phyloP scores from a whole-genome alignment of 2,797 vertebrate species.

The Falco cherrug region DNA sequence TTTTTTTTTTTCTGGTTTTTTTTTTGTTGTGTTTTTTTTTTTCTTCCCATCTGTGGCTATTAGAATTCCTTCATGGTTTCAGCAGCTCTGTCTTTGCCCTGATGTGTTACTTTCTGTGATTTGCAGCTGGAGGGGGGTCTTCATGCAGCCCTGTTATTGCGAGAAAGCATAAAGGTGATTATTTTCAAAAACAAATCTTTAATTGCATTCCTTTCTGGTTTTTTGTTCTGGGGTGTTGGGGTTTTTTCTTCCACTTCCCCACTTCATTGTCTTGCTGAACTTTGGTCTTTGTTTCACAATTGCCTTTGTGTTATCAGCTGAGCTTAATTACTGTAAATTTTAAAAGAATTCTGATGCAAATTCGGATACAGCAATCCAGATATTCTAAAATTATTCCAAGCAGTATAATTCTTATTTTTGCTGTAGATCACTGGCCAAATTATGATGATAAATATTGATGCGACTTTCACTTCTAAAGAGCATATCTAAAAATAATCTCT shows the following conservation, averaged over 20 bases:
- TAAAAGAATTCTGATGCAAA: background rate
- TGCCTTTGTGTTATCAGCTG: constrained; percentile 17
- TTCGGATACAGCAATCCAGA: background rate
- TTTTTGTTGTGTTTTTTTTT: background rate
- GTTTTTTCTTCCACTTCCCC: background rate
- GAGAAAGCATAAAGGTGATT: constrained; percentile 98
- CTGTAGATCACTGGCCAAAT: background rate
- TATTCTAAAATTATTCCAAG: background rate
- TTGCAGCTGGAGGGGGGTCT: constrained; percentile 93
- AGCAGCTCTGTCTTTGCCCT: constrained; percentile 76
- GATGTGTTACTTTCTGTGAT: constrained; percentile 85
- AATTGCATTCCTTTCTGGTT: constrained; percentile 27
- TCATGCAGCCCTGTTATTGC: constrained; percentile 95
- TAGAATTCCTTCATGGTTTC: constrained; percentile 62
- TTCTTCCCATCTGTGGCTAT: background rate
- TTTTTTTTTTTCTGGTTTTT: background rate
- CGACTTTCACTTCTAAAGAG: background rate
- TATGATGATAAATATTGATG: background rate
- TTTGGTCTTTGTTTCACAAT: background rate
- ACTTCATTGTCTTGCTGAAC: constrained; percentile 23
- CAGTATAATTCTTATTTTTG: background rate
- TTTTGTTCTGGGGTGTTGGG: background rate
- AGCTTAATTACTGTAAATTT: background rate
- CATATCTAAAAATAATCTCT: background rate
- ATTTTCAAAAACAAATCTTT: constrained; percentile 61